Conservation (phyloP, 2,797 vertebrate species). For the Neosilurus mollespiculum region DNA sequence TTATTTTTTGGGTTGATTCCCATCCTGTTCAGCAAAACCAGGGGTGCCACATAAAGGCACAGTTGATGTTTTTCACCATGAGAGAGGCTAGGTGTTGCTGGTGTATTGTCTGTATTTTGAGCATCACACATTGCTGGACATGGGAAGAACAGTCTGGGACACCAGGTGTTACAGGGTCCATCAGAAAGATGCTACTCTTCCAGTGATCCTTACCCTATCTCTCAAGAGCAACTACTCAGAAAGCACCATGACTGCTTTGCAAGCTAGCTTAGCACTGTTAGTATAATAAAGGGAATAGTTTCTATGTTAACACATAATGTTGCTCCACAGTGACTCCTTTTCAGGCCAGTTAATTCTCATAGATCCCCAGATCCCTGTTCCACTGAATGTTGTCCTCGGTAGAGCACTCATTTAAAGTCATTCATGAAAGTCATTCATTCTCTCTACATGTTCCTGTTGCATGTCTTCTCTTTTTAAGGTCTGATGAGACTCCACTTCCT, state of each 20-base stretch:
- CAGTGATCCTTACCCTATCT: too few relatives aligned
- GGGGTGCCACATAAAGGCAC: too few relatives aligned
- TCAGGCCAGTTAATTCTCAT: slow-evolving; percentile 41
- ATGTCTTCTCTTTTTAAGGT: slow-evolving; percentile 9
- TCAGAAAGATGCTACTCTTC: too few relatives aligned
- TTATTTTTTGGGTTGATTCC: too few relatives aligned
- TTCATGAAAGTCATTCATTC: slow-evolving; percentile 22
- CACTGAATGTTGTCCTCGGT: slow-evolving; percentile 27
- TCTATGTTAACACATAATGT: slow-evolving; percentile 26
- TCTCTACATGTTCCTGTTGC: slow-evolving; percentile 7
- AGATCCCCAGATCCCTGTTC: slow-evolving; percentile 38
- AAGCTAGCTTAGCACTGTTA: slow-evolving; percentile 18
- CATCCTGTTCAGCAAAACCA: too few relatives aligned
- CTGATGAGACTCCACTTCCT: not conserved
- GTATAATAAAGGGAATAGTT: slow-evolving; percentile 6
- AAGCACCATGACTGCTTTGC: not conserved
- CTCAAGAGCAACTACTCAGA: not conserved
- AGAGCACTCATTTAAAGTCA: slow-evolving; percentile 45
- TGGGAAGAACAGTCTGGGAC: too few relatives aligned
- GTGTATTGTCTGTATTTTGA: too few relatives aligned
- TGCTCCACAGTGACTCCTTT: slow-evolving; percentile 40
- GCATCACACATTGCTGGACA: too few relatives aligned
- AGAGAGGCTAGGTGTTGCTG: too few relatives aligned
- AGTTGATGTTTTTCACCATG: too few relatives aligned
- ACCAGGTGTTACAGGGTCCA: too few relatives aligned